Evolutionary conservation across 1,140 invertebrate species (phyloP), one percentile per base, ranked within the genome.

Genomic region (Berghia stephanieae): DNA sequence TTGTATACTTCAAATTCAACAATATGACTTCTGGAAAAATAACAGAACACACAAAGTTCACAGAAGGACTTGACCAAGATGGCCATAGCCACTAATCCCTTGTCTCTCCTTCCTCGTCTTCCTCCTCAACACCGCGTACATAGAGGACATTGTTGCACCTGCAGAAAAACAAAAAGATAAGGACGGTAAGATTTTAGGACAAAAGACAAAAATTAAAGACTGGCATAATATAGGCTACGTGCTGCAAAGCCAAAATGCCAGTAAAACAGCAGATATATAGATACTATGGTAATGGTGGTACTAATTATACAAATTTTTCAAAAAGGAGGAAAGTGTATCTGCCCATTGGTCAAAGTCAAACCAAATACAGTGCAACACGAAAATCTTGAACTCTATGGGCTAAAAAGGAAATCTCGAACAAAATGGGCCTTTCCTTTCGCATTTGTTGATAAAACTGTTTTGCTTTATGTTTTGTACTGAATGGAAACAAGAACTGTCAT

Each of bases 131-230:
- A 4, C 96, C 97, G 90, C 97, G 91, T 68, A 99, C 96, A 86
- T 98, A 99, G 76, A 99, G 91, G 3, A 99, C 95, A 92, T 99
- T 99, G 88, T 99, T 99, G 92, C 98, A 99, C 77, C 92, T 91
- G 83, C 74, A 89, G 86, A 43, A 63, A 43, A 75, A 42, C 27
- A 67, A 72, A 16, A 79, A 68, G 46, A 69, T 13, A 63, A 27
- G 10, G 60, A 31, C 16, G 31, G 10, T 13, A 63, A 10, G 31
- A 10, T 16, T 21, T 16, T 13, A 13, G 27, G 31, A 27, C 31
- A 21, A 10, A 21, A 10, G 13, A 16, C 31, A 21, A 31, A 27
- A 31, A 10, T 63, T 63, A 63, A 63, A 31, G 10, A 13, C 10
- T 21, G 13, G 8, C 27, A 10, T 18, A 13, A 10, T 16, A 10